Base-by-base conservation (phyloP, 2,797 vertebrate genomes). In the Helostoma temminkii region DNA sequence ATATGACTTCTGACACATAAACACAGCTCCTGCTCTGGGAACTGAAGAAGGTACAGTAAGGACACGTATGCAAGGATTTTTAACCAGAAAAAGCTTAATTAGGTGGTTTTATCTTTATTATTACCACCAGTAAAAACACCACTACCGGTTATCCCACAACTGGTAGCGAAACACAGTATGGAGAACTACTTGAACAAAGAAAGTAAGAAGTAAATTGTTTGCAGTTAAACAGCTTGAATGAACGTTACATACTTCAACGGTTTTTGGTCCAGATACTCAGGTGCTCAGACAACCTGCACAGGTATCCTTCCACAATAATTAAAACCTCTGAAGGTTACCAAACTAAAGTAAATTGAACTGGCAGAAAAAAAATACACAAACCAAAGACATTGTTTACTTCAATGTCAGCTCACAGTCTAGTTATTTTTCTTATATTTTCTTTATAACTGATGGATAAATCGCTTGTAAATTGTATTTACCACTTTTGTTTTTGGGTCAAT, bases 1-100 rank as follows among this genome's bases (percentile, higher is more conserved):
- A 85, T 84, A 78, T 85, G 80, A 77, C 67, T 79, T 78, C 45
- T 82, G 82, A 82, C 75, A 71, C 52, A 28, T 81, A 71, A 81
- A 84, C 73, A 62, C 3, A 71, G 65, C 49, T 60, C 43, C 43
- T 45, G 39, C 62, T 62, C 15, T 14, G 52, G 57, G 73, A 58
- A 24, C 22, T 52, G 24, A 36, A 30, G 24, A 28, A 28, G 41
- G 22, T 49, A 65, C n/a, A 41, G 25, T 53, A 65, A 28, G 60
- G 11, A 57, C 76, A 67, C 30, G 24, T 59, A 60, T 73, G 65
- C 22, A 54, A 60, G 32, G 25, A 34, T 58, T 43, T n/a, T 69
- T 30, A 43, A 79, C 75, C 11, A 19, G 57, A 76, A 50, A 39
- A 42, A 3, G 24, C 7, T 53, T 48, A 54, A 64, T 66, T 22